Evolutionary conservation across 1,140 invertebrate species (phyloP).

Genomic region (Venturia canescens): DNA sequence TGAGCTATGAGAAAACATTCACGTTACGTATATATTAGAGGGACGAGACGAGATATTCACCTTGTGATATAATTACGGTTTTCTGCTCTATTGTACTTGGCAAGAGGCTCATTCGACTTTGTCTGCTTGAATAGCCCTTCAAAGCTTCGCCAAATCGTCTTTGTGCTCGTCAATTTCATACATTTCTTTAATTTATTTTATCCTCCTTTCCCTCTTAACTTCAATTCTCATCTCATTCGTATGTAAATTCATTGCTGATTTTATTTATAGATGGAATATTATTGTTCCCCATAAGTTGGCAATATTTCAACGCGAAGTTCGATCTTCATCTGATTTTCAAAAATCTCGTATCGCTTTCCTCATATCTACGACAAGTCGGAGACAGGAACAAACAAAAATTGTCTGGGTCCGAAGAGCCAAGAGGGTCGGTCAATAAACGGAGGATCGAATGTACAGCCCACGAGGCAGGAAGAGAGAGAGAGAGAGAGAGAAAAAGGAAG

Average conservation of each 20-base stretch:
- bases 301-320: background rate
- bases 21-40: background rate
- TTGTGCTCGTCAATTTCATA: constrained; percentile 5
- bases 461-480: background rate
- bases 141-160: constrained; percentile 7
- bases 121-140: background rate
- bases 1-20: constrained; percentile 13
- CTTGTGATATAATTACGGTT: constrained; percentile 23
- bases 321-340: no score
- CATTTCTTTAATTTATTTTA: background rate
- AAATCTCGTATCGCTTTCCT: no score
- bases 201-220: background rate
- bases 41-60: background rate
- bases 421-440: constrained; percentile 23
- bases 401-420: no score
- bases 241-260: background rate
- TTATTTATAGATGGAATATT: no score
- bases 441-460: background rate
- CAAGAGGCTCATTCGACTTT: constrained; percentile 2
- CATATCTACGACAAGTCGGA: no score
- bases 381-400: background rate
- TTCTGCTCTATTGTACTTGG: background rate
- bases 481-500: constrained; percentile 4
- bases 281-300: no score
- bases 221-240: background rate